Evolutionary conservation across 2,113 vertebrate genomes (phyloP).

Genomic region (Chloropsis hardwickii): DNA sequence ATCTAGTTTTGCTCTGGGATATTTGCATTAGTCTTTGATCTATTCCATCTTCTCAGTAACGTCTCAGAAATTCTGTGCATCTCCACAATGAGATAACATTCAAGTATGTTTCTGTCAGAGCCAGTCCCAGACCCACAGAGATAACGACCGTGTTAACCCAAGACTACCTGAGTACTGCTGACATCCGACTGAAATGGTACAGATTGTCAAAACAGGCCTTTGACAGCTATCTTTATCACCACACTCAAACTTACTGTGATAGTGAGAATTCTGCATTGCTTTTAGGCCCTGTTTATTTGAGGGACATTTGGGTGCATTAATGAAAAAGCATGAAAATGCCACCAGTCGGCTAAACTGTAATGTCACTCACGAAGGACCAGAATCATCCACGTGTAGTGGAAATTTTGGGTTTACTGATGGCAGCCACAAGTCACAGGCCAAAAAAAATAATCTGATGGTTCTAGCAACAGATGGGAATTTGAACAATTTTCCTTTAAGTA

Average conservation of each 20-base stretch:
- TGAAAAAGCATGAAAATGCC: neutral
- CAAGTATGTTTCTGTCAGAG: conserved; percentile 21
- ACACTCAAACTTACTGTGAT: neutral
- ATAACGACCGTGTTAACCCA: neutral
- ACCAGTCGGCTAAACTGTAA: neutral
- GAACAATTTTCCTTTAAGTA: neutral
- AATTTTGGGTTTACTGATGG: neutral
- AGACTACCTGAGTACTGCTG: neutral
- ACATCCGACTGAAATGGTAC: neutral
- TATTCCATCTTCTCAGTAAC: neutral
- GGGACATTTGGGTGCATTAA: neutral
- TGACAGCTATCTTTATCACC: neutral
- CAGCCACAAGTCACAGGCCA: neutral
- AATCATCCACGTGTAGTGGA: neutral
- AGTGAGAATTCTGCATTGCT: neutral
- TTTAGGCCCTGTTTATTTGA: neutral
- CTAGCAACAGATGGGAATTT: neutral
- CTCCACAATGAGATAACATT: conserved; percentile 17
- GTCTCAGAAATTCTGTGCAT: neutral
- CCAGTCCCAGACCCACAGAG: neutral
- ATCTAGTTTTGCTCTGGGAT: neutral
- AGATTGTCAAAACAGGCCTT: neutral
- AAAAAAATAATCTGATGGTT: neutral
- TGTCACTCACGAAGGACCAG: neutral
- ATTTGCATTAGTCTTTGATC: neutral